Conservation (phyloP, 2,113 vertebrate genomes). For the Psittacula cyanocephala region DNA sequence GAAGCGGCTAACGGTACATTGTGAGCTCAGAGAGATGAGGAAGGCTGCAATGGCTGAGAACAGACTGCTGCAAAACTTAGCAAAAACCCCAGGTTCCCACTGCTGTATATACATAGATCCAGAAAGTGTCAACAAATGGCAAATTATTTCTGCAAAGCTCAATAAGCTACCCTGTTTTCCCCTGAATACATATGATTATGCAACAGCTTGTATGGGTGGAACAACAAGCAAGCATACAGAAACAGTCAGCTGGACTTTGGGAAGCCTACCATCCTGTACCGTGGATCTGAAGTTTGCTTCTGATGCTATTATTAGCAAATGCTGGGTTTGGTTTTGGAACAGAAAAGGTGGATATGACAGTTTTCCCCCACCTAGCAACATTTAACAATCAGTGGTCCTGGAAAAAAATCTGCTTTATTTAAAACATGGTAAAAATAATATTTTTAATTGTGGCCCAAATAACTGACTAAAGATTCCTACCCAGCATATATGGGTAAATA, state of each 20-base stretch:
- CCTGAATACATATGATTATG: not conserved
- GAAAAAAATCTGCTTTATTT: not conserved
- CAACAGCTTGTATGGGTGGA: conserved; percentile 7
- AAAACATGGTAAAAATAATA: not conserved
- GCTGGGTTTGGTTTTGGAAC: not conserved
- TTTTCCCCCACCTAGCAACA: not conserved
- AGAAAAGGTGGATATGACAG: not conserved
- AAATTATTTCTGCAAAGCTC: conserved; percentile 19
- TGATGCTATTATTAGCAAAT: not conserved
- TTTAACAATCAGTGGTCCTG: not conserved
- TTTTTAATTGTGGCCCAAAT: not conserved
- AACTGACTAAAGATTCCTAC: not conserved
- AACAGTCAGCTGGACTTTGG: not conserved
- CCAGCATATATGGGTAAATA: not conserved
- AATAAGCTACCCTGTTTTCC: not conserved
- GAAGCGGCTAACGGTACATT: conserved; percentile 65
- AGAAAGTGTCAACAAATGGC: conserved; percentile 3
- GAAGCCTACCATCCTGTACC: not conserved
- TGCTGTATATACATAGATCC: not conserved
- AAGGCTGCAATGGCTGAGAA: conserved; percentile 31
- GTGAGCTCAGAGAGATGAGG: conserved; percentile 62
- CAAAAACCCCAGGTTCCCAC: conserved; percentile 22
- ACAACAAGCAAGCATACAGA: not conserved
- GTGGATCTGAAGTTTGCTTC: not conserved
- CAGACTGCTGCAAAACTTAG: conserved; percentile 49